Evolutionary conservation across 2,113 vertebrate species (phyloP).

Genomic region (Brachyistius frenatus): DNA sequence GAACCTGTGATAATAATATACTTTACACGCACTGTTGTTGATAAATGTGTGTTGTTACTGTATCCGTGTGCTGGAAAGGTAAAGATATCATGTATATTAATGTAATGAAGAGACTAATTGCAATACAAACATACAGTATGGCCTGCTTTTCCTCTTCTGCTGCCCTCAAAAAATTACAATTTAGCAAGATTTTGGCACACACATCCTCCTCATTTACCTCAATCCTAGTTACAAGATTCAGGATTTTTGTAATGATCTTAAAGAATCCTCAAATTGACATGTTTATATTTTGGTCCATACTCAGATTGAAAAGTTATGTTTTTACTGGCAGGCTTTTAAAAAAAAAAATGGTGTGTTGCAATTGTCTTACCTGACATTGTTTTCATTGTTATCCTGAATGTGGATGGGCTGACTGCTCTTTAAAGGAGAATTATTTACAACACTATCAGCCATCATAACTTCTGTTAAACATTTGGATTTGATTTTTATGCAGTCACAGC

Average conservation of each 20-base stretch:
- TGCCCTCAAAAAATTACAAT: neutral
- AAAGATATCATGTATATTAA: neutral
- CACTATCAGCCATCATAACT: conserved; percentile 34
- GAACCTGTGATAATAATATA: neutral
- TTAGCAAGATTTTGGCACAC: conserved; percentile 1
- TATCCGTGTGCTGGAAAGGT: conserved; percentile 14
- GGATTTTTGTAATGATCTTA: neutral
- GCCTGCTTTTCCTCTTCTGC: neutral
- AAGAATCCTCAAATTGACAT: too few species aligned
- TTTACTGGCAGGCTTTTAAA: conserved; percentile 1
- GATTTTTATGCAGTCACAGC: conserved; percentile 48
- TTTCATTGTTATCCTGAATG: conserved; percentile 19
- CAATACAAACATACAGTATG: neutral
- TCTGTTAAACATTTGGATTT: conserved; percentile 26
- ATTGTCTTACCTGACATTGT: conserved; percentile 24
- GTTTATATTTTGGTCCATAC: conserved; percentile 16
- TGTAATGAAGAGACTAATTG: neutral
- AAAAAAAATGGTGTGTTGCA: conserved; percentile 15
- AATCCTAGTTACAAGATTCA: neutral
- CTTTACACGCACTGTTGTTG: conserved; percentile 7
- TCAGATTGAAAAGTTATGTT: conserved; percentile 8
- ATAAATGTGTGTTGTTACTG: conserved; percentile 14
- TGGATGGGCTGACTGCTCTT: conserved; percentile 16
- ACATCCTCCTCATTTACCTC: conserved; percentile 4
- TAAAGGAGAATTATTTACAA: conserved; percentile 49